Percentiles rank a stretch among this genome's conserved stretches.
phyloP scores from a whole-genome alignment of 2,113 vertebrate species.

The Vulpes ferrilata region DNA sequence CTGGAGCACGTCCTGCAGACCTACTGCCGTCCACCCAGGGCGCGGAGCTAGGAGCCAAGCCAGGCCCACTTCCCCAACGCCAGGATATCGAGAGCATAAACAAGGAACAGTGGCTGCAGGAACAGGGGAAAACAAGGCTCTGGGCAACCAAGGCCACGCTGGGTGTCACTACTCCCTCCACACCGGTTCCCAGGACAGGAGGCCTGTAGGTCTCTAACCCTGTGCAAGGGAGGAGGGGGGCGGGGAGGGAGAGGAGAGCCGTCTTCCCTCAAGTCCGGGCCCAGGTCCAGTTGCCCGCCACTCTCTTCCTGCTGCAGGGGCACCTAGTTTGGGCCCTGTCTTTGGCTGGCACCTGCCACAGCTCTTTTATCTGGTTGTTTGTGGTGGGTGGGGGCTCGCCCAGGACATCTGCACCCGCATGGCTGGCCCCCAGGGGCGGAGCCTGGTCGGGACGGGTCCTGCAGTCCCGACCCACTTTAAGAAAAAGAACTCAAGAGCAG shows the following conservation, averaged over 20 bases:
- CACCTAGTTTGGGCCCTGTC: background rate
- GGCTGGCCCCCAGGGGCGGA: background rate
- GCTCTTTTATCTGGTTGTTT: background rate
- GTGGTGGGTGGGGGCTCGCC: background rate
- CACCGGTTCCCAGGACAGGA: background rate
- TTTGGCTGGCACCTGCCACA: background rate
- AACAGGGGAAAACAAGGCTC: fast-evolving
- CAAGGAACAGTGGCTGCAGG: fast-evolving
- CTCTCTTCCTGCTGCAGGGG: fast-evolving
- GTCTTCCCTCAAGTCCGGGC: background rate
- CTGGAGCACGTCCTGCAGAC: background rate
- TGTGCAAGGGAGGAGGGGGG: no score
- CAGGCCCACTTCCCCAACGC: background rate
- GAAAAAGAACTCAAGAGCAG: background rate
- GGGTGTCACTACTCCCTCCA: fast-evolving
- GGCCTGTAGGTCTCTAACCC: background rate
- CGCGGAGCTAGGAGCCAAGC: background rate
- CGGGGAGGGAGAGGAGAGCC: background rate
- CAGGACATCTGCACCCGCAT: background rate
- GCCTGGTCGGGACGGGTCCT: background rate
- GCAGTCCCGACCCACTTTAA: fast-evolving
- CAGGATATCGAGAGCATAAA: no score
- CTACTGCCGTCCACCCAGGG: fast-evolving
- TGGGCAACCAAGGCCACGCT: background rate
- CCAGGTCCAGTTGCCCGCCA: background rate